phyloP scores from a whole-genome alignment of 1,140 invertebrate genomes.

The Chironomus tepperi region DNA sequence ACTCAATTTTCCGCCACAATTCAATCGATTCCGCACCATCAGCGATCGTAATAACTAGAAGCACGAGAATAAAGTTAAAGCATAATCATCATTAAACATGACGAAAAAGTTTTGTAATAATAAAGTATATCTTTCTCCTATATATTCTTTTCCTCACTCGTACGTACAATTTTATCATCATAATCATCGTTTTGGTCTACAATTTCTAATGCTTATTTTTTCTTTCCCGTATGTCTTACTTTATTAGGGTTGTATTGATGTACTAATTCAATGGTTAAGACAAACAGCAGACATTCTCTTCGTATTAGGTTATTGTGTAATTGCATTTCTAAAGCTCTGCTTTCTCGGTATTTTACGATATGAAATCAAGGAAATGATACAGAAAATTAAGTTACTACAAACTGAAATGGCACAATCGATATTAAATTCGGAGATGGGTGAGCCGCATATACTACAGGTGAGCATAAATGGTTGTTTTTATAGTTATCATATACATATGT shows the following conservation, averaged over 20 bases:
- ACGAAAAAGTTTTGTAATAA: neutral
- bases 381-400: slow-evolving; percentile 65
- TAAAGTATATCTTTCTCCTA: neutral
- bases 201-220: neutral
- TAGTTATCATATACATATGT: too few species aligned
- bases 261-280: slow-evolving; percentile 60
- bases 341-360: slow-evolving; percentile 79
- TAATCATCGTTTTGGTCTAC: too few species aligned
- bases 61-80: neutral
- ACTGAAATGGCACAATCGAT: slow-evolving; percentile 41
- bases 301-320: slow-evolving; percentile 80
- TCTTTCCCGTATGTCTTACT: slow-evolving; percentile 13
- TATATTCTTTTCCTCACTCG: neutral
- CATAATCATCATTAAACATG: slow-evolving; percentile 11
- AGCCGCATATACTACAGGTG: slow-evolving; percentile 25
- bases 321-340: slow-evolving; percentile 81
- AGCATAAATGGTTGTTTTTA: too few species aligned
- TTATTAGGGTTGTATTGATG: slow-evolving; percentile 55
- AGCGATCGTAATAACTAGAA: neutral
- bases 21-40: too few species aligned
- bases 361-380: slow-evolving; percentile 82
- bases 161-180: neutral
- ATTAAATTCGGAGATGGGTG: slow-evolving; percentile 36
- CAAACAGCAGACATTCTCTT: slow-evolving; percentile 72
- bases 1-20: too few species aligned